A percentile compares a stretch with the other conserved stretches of the same genome.
Conservation (phyloP, 1,140 invertebrate genomes). For the Orchestia grillus region DNA sequence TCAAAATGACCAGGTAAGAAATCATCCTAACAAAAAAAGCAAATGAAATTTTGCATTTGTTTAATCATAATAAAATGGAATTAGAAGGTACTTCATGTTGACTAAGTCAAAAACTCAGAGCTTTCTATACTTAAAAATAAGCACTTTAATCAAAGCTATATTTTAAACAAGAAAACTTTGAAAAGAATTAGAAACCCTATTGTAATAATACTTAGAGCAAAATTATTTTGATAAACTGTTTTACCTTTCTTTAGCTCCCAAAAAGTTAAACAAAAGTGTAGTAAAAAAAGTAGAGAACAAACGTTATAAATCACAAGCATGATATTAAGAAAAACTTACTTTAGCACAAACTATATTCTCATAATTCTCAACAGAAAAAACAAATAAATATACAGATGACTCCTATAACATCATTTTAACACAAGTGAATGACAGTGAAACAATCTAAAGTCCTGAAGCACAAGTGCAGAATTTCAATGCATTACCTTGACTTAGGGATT, state of each 20-base stretch:
- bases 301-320: too few relatives aligned
- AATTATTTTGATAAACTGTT: too few relatives aligned
- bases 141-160: too few relatives aligned
- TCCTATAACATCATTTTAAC: neutral
- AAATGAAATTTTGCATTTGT: neutral
- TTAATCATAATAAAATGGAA: neutral
- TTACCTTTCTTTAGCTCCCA: too few relatives aligned
- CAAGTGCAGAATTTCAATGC: neutral
- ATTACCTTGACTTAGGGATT: conserved; percentile 57
- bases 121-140: neutral
- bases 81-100: neutral
- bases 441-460: neutral
- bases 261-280: too few relatives aligned
- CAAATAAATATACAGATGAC: neutral
- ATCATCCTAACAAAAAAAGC: neutral
- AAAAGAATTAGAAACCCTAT: too few relatives aligned
- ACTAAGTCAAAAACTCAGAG: neutral
- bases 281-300: too few relatives aligned
- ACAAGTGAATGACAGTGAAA: neutral
- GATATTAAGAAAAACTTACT: neutral
- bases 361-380: neutral
- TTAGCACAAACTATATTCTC: neutral
- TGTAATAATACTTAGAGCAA: too few relatives aligned
- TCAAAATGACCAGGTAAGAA: neutral
- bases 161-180: too few relatives aligned